Percentiles rank a stretch among this genome's conserved stretches.
Evolutionary conservation across 2,797 vertebrate species (phyloP).

Genomic region (Pelodytes ibericus): DNA sequence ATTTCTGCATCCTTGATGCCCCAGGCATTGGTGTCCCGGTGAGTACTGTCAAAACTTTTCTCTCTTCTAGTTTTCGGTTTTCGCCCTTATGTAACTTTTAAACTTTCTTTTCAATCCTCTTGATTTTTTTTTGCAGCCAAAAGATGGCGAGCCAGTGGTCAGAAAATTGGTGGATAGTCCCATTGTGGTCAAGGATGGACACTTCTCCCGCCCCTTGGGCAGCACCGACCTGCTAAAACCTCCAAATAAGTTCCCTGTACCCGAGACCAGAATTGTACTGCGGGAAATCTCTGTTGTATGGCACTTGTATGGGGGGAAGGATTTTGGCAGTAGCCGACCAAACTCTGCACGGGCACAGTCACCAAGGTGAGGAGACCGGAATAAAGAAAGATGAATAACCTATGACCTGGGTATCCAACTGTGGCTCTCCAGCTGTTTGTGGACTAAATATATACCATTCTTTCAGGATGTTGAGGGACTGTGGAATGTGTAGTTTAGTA

Average conservation of each 20-base stretch:
- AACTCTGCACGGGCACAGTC: conserved; percentile 73
- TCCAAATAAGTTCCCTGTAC: conserved; percentile 84
- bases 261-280: conserved; percentile 85
- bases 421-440: no score
- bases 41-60: conserved; percentile 47
- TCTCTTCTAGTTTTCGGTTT: neutral
- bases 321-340: conserved; percentile 79
- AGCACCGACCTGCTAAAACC: conserved; percentile 87
- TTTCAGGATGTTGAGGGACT: no score
- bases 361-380: conserved; percentile 65
- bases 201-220: conserved; percentile 86
- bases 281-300: conserved; percentile 88
- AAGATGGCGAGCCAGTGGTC: conserved; percentile 87
- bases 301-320: conserved; percentile 90
- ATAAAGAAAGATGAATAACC: neutral
- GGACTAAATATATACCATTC: no score
- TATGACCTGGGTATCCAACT: no score
- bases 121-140: conserved; percentile 69
- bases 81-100: neutral
- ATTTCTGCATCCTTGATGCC: conserved; percentile 92
- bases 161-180: conserved; percentile 77
- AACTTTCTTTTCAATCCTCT: neutral
- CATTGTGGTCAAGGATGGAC: conserved; percentile 79
- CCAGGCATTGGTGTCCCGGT: conserved; percentile 91
- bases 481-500: no score